Evolutionary conservation across 2,888 invertebrate genomes (phyloP), one percentile per base, ranked within the genome.

Genomic region (Diadegma fenestrale): DNA sequence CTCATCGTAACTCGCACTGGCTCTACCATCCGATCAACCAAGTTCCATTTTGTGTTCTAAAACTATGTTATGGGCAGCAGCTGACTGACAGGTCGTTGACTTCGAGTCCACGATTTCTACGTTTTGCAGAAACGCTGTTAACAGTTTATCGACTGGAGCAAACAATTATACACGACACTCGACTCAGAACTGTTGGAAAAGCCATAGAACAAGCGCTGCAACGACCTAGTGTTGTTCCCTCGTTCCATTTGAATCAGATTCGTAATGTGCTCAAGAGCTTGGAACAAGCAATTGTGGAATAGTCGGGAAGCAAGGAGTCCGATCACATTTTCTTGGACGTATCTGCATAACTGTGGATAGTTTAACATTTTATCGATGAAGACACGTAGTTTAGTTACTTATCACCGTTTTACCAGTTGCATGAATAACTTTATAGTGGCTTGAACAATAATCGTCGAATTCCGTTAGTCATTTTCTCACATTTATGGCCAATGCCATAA

Each of bases 71-170:
- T 54, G 26, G 71, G 26, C 64, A 26, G 33, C 33, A 26, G 37
- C 81, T 85, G 80, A 86, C 86, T 87, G 79, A 83, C 86, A 86
- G 86, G 84, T 83, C 84, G 82, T 86, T 87, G 82, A 79, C 68
- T 78, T 77, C 14, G 30, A 61, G 41, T 33, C 51, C 80, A 81
- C 72, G 82, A 76, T 83, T 72, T 81, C 43, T 41, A 33, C 75
- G 69, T 73, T 78, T 48, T 22, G 51, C 75, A 26, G 30, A 69
- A 73, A 63, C 76, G 58, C 66, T 73, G 41, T 63, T 26, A 41
- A 43, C 77, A 51, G 1, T n/a, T 43, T 22, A 17, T 72, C 64
- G 17, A 54, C 22, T 54, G 22, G 19, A 8, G 17, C n/a, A 22
- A 77, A 54, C 66, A 66, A 66, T 17, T 45, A 30, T 41, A 58